Base-by-base conservation (phyloP, 2,797 vertebrate genomes). In the Premnoplex brunnescens region DNA sequence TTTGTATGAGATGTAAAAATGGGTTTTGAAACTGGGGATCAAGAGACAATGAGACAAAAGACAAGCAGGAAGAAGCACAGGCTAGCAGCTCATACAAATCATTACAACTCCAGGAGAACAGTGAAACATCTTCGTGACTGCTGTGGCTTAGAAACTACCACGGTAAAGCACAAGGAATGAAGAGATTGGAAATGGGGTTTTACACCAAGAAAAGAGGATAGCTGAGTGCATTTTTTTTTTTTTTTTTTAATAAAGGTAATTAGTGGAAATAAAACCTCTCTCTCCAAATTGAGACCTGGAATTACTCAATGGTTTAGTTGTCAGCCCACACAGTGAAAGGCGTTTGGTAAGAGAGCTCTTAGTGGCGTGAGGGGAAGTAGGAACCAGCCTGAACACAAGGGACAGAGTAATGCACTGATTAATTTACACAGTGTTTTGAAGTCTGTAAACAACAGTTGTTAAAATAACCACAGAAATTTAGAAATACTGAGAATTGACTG, bases 1-100 rank as follows among this genome's bases (percentile, higher is more conserved):
- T 83, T 80, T 68, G 37, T 52, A 71, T 32, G 56, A 85, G 62
- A 87, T 79, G 76, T 76, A 49, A 87, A 97, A 92, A 83, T 26
- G 22, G 59, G 21, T 1, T 88, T 72, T 90, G 88, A 88, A 85
- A 46, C 39, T 63, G 69, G 4, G 28, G 46, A 75, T 71, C 8
- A 5, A 79, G 67, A 73, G 49, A 48, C 34, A 81, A 49, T 8
- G 46, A 91, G 41, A 73, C 68, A 88, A 78, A 85, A 80, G 54
- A 27, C 63, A 86, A 63, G 20, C 1, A 82, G 60, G 52, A 79
- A 87, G 67, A 46, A 72, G 66, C 43, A 36, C 17, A 56, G 46
- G 52, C 79, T 73, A 68, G 63, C 71, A 85, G 71, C 37, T 58
- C 69, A 36, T 46, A 59, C 15, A 91, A 74, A 91, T 77, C 9